phyloP scores from a whole-genome alignment of 35 echinoderm and acorn worm genomes.

The Holothuria glaberrima region DNA sequence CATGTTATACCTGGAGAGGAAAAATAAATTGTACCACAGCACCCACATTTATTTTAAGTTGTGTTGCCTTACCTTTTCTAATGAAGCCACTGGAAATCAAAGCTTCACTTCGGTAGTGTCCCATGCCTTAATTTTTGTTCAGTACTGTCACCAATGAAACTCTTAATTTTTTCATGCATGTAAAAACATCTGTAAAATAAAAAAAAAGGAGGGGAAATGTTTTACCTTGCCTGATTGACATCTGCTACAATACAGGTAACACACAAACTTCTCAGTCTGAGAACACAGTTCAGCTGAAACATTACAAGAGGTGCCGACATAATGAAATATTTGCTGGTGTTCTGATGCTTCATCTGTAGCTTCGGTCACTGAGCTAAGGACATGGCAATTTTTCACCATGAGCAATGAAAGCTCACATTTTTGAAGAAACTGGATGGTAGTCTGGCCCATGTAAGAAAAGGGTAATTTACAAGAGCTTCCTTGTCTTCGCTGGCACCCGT shows the following conservation, averaged over 20 bases:
- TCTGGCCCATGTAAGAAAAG: slow-evolving; percentile 50
- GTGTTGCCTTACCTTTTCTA: not conserved
- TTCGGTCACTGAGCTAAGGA: not conserved
- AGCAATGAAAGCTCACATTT: slow-evolving; percentile 26
- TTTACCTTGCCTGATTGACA: slow-evolving; percentile 35
- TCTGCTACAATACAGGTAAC: slow-evolving; percentile 42
- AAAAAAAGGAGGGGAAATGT: no score
- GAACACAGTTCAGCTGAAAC: slow-evolving; percentile 21
- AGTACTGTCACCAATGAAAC: not conserved
- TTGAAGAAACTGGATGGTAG: not conserved
- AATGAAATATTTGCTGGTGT: slow-evolving; percentile 1
- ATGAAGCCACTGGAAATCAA: not conserved
- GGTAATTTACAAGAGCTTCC: slow-evolving; percentile 56
- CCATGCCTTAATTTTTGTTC: not conserved
- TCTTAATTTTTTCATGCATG: no score
- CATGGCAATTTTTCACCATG: slow-evolving; percentile 71
- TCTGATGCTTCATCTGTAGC: slow-evolving; percentile 6
- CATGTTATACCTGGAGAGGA: slow-evolving; percentile 55
- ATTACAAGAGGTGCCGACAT: slow-evolving; percentile 38
- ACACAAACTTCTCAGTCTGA: slow-evolving; percentile 58
- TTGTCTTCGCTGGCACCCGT: slow-evolving; percentile 53
- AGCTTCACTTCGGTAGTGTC: not conserved
- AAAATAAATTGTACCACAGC: not conserved
- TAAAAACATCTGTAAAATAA: no score
- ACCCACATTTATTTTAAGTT: not conserved